Percentiles rank a stretch among this genome's conserved stretches.
Evolutionary conservation across 1,140 invertebrate genomes (phyloP).

Genomic region (Nylanderia fulva): DNA sequence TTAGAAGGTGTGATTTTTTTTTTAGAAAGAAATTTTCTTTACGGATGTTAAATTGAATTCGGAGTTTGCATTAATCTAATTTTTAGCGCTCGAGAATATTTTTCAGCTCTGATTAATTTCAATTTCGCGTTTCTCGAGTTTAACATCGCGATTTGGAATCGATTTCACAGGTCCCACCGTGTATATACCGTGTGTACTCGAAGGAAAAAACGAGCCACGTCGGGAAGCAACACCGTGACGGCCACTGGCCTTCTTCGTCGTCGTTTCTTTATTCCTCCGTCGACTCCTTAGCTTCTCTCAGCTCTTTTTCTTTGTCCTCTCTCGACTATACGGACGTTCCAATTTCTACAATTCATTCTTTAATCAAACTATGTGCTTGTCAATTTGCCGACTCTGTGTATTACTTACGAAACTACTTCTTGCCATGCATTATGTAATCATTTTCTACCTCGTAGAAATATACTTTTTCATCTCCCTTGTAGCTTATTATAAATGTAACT

Average conservation of each 20-base stretch:
- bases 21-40: neutral
- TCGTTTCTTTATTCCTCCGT: conserved; percentile 68
- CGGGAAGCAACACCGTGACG: conserved; percentile 75
- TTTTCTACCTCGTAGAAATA: neutral
- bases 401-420: neutral
- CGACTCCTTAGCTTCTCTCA: conserved; percentile 57
- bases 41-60: neutral
- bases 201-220: conserved; percentile 61
- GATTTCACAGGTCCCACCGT: conserved; percentile 1
- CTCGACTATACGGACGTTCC: neutral
- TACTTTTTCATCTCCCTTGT: neutral
- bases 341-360: conserved; percentile 42
- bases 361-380: neutral
- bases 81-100: neutral
- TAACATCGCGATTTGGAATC: conserved; percentile 10
- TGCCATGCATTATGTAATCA: neutral
- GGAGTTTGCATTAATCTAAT: conserved; percentile 6
- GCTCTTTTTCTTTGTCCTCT: conserved; percentile 47
- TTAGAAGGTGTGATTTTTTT: neutral
- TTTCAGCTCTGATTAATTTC: neutral
- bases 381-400: neutral
- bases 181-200: conserved; percentile 5
- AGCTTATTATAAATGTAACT: neutral
- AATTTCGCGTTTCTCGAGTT: neutral
- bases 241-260: conserved; percentile 74